Evolutionary conservation across 2,113 vertebrate species (phyloP).

Genomic region (Thymallus thymallus): DNA sequence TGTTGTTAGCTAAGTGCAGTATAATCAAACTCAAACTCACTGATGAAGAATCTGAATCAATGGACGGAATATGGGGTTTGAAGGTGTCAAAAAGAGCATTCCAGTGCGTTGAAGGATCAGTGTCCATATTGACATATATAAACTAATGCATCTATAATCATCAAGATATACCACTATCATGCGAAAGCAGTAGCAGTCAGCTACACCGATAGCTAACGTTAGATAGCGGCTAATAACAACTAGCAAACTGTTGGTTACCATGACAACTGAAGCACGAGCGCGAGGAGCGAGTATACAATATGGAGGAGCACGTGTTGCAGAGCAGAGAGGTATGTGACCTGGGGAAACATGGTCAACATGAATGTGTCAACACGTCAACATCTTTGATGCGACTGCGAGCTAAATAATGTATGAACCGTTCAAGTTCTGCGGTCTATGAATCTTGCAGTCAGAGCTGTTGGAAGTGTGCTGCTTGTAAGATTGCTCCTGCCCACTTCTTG

Average conservation of each 20-base stretch:
- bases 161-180: not conserved
- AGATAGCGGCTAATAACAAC: not conserved
- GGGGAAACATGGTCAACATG: not conserved
- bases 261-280: not conserved
- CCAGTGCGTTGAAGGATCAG: slow-evolving; percentile 45
- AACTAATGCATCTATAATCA: no score
- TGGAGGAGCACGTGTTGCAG: not conserved
- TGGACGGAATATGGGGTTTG: slow-evolving; percentile 72
- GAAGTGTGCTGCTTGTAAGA: no score
- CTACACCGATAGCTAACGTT: not conserved
- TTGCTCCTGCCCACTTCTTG: no score
- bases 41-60: slow-evolving; percentile 70
- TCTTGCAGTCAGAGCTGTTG: no score
- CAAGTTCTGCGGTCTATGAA: no score
- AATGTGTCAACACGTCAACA: no score
- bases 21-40: slow-evolving; percentile 45
- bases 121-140: slow-evolving; percentile 23
- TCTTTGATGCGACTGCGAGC: no score
- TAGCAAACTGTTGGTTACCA: slow-evolving; percentile 9
- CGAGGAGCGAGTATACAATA: no score
- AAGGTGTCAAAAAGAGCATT: slow-evolving; percentile 67
- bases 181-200: not conserved
- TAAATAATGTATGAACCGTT: no score
- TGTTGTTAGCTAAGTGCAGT: no score
- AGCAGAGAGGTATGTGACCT: not conserved